phyloP scores from a whole-genome alignment of 2,113 vertebrate genomes.

The Plecturocebus donacophilus region DNA sequence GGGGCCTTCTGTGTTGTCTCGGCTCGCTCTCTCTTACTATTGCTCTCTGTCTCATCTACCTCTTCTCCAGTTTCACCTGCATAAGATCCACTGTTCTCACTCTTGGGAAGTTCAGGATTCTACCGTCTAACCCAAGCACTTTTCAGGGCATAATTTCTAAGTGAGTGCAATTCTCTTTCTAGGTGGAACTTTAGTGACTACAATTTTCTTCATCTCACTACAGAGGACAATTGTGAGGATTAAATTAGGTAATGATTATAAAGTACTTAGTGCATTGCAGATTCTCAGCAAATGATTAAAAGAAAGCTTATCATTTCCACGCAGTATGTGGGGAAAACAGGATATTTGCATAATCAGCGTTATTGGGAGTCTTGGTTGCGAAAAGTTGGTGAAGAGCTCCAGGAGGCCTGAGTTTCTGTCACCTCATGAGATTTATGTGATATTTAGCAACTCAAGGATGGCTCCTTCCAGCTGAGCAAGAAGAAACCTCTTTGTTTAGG shows the following conservation, averaged over 20 bases:
- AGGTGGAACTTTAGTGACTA: neutral
- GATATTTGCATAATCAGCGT: too few relatives aligned
- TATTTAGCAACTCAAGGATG: too few relatives aligned
- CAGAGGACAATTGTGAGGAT: neutral
- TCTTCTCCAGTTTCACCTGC: neutral
- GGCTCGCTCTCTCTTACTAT: too few relatives aligned
- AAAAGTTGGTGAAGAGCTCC: neutral
- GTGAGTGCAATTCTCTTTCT: neutral
- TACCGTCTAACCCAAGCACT: neutral
- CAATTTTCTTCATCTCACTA: neutral
- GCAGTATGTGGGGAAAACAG: neutral
- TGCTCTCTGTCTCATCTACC: too few relatives aligned
- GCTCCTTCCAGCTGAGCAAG: neutral
- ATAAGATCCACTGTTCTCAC: neutral
- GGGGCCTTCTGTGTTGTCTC: neutral
- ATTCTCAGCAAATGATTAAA: neutral
- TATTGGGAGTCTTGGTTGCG: neutral
- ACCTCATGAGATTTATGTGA: neutral
- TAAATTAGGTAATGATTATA: neutral
- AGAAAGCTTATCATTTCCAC: too few relatives aligned
- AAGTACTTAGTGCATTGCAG: neutral
- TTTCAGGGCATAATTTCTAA: neutral
- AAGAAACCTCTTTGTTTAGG: neutral
- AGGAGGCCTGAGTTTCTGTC: neutral
- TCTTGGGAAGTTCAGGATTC: neutral